Conservation (phyloP, 30 jellyfish, hydroid and myxozoan species). For the Rhopilema esculentum region DNA sequence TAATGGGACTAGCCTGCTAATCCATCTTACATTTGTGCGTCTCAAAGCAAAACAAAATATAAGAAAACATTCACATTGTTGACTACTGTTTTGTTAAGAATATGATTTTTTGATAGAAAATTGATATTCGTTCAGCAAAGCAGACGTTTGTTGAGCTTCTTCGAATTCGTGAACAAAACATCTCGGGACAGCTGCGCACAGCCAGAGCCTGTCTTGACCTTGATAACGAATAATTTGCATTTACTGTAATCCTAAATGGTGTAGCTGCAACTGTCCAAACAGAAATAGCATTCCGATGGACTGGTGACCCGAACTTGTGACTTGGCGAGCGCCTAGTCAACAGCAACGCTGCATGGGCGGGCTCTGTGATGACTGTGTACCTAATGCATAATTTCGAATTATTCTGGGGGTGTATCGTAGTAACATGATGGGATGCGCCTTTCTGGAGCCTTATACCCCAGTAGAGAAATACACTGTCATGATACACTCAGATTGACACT, state of each 20-base stretch:
- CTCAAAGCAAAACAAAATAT: conserved; percentile 29
- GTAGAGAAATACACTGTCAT: background rate
- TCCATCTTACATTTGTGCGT: conserved; percentile 9
- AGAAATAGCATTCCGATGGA: conserved; percentile 22
- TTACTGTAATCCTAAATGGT: conserved; percentile 15
- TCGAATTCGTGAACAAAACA: conserved; percentile 42
- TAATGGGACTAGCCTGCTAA: conserved; percentile 58
- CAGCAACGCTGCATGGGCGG: conserved; percentile 7
- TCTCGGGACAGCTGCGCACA: conserved; percentile 62
- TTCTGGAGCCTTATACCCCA: background rate
- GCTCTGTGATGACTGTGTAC: background rate
- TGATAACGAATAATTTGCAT: conserved; percentile 15
- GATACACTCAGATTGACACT: background rate
- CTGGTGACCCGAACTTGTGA: conserved; percentile 17
- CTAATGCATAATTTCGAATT: background rate
- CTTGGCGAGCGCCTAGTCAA: background rate
- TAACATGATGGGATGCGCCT: background rate
- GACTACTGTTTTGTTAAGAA: conserved; percentile 7
- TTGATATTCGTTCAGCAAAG: background rate
- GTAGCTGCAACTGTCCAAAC: conserved; percentile 39
- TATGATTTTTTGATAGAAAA: conserved; percentile 40
- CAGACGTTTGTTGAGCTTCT: conserved; percentile 28
- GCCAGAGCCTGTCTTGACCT: conserved; percentile 77
- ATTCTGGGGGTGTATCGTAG: background rate
- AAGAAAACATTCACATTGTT: conserved; percentile 7